phyloP scores from a whole-genome alignment of 2,113 vertebrate genomes.

The human region GRCh38 chr4:65410001-65410500 shows the following conservation, averaged over 20 bases:
- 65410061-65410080: not conserved
- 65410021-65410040: not conserved
- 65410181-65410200: not conserved
- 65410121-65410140: not conserved
- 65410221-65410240: not conserved
- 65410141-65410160: not conserved
- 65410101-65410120: not conserved
- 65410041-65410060: not conserved
- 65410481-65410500: not conserved
- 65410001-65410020: not conserved
- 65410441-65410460: not conserved
- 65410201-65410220: not conserved
- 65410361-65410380: not conserved
- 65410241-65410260: not conserved
- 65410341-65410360: not conserved
- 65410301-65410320: not conserved
- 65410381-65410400: not conserved
- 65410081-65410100: not conserved
- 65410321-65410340: not conserved
- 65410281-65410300: not conserved
- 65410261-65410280: not conserved
- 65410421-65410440: not conserved
- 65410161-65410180: not conserved
- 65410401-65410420: not conserved
- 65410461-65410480: not conserved